Conservation (phyloP, 2,797 vertebrate species). For the Amblyraja radiata region DNA sequence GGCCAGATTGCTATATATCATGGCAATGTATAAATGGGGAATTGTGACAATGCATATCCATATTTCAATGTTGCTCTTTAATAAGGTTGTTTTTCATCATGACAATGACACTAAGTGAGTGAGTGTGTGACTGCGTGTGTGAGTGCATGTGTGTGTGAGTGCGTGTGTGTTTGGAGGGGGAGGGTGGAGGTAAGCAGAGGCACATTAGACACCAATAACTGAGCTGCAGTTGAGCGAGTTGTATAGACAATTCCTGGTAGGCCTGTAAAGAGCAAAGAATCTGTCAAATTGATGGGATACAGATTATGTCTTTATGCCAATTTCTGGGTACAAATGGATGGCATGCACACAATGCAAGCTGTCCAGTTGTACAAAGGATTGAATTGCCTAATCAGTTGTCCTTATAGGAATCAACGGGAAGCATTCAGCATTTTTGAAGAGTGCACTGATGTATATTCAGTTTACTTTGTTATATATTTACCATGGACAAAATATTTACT, state of each 20-base stretch:
- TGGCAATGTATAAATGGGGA: background rate
- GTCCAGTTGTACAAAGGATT: background rate
- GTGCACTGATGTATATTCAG: background rate
- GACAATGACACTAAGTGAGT: no score
- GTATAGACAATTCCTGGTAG: background rate
- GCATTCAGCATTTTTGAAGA: background rate
- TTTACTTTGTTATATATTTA: background rate
- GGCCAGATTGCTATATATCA: background rate
- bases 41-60: background rate
- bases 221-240: background rate
- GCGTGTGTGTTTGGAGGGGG: no score
- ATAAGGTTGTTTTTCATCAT: background rate
- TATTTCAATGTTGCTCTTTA: background rate
- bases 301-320: no score
- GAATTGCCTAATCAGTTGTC: background rate
- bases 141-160: no score
- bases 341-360: background rate
- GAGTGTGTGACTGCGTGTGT: no score
- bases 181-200: no score
- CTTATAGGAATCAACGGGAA: background rate
- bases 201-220: no score
- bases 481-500: background rate
- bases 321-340: background rate
- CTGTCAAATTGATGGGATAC: background rate
- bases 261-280: background rate